Evolutionary conservation across 1,140 invertebrate species (phyloP).

Genomic region (Musca domestica): DNA sequence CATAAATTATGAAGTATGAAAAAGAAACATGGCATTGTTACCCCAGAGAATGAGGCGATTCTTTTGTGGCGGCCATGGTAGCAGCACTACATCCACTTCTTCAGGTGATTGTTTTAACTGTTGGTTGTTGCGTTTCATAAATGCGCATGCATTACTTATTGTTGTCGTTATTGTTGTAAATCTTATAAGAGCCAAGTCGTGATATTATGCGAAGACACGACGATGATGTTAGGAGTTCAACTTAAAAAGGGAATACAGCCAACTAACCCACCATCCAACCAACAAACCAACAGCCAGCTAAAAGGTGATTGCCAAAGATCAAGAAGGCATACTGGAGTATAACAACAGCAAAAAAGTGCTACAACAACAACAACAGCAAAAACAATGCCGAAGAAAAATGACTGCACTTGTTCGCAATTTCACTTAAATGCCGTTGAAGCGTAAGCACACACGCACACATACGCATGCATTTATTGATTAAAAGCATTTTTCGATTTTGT

Average conservation of each 20-base stretch:
- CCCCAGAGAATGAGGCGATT: background rate
- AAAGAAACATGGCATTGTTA: conserved; percentile 17
- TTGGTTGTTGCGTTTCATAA: background rate
- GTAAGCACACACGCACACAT: conserved; percentile 16
- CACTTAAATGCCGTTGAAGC: conserved; percentile 13
- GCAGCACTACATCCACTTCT: too few relatives aligned
- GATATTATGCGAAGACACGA: conserved; percentile 8
- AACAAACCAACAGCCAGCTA: too few relatives aligned
- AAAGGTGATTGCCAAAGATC: too few relatives aligned
- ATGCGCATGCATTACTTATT: background rate
- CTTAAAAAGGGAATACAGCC: too few relatives aligned
- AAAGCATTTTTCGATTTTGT: conserved; percentile 14
- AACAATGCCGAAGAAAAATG: too few relatives aligned
- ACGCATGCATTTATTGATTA: conserved; percentile 20
- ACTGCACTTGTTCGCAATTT: conserved; percentile 17
- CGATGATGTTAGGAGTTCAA: too few relatives aligned
- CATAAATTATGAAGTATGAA: conserved; percentile 23
- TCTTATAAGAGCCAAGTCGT: conserved; percentile 4
- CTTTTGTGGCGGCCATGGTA: too few relatives aligned
- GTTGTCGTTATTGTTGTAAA: background rate
- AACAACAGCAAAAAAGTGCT: background rate
- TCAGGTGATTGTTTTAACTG: too few relatives aligned
- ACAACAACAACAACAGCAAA: background rate
- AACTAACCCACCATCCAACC: too few relatives aligned
- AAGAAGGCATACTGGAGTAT: background rate